Base-by-base conservation (phyloP, 2,888 invertebrate species). In the Pollenia angustigena region DNA sequence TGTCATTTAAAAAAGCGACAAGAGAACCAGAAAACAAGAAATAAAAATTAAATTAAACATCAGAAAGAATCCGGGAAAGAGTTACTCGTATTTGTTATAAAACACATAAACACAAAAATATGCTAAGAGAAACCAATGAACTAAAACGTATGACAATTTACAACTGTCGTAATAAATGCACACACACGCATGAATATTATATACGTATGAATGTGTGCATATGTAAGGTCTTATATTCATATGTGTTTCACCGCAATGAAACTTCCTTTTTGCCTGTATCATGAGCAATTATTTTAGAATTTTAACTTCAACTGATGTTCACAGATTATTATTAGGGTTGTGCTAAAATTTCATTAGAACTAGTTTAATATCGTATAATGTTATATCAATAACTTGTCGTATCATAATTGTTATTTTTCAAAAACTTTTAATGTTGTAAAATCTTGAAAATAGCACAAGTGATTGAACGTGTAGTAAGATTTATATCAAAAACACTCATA, bases 101-200 rank as follows among this genome's bases (percentile, higher is more conserved):
- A 40, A 48, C 32, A 66, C 40, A 48, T 44, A 64, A 18, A 52
- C n/a, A 32, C 32, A 32, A 6, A 44, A 44, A 18, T 4, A 32
- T 6, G 32, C 32, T 32, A 0, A 32, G 6, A 1, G 32, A 32
- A 4, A 6, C 0, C 6, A 69, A 69, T 60, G 12, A 42, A 80
- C 12, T 42, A 50, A 60, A 62, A 62, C 32, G 62, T 54, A 80
- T 62, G 71, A 58, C 80, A 71, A 52, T 48, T 81, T 64, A 46
- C 56, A 81, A 58, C 18, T 64, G 72, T 81, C 46, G 64, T 64
- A 46, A 23, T 14, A 18, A 32, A 10, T 46, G 64, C 4, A 46
- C 18, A 58, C 14, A 18, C 54, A 4, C n/a, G n/a, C n/a, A n/a
- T n/a, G n/a, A n/a, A n/a, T n/a, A n/a, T n/a, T n/a, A 32, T 3